Evolutionary conservation across 2,797 vertebrate species (phyloP), one percentile per base, ranked within the genome.

Genomic region (Crocidura indochinensis): DNA sequence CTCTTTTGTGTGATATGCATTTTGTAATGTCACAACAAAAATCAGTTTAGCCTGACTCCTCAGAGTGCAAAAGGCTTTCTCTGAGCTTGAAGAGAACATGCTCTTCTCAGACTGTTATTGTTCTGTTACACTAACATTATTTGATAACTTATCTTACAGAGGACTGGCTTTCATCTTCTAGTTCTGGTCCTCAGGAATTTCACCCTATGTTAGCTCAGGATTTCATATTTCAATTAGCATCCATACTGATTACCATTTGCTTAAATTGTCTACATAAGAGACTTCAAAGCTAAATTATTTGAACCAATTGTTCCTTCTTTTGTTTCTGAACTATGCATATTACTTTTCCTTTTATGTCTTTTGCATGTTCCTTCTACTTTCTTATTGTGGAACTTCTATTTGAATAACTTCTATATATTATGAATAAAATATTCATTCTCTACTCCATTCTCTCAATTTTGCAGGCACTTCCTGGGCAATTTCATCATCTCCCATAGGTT

Each of bases 181-280:
- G 53, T 27, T 76, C 1, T 8, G 47, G 26, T 83, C 6, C 24
- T 10, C 22, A 56, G 8, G 27, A 56, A 38, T 51, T 71, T 71
- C 17, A 86, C 71, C 78, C 31, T 73, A 27, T 12, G 1, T 74
- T 81, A 49, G 22, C 78, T 75, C 0, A 27, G 10, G 4, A 1
- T 24, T 79, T 80, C 84, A 47, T 12, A 86, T 53, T 68, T 87
- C 72, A 92, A 84, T 2, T 8, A n/a, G 53, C 38, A 47, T 24
- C 3, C 10, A 46, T 10, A 38, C 29, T n/a, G 8, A 31, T 24
- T 81, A 38, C 65, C 78, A 64, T 68, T 27, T 69, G 60, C 10
- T 74, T 65, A n/a, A 69, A 24, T 49, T 79, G 46, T 51, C 49
- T 44, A 4, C 49, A 26, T 31, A 82, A 17, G 31, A 51, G 81